phyloP scores from a whole-genome alignment of 2,797 vertebrate genomes.

The Cuculus canorus region DNA sequence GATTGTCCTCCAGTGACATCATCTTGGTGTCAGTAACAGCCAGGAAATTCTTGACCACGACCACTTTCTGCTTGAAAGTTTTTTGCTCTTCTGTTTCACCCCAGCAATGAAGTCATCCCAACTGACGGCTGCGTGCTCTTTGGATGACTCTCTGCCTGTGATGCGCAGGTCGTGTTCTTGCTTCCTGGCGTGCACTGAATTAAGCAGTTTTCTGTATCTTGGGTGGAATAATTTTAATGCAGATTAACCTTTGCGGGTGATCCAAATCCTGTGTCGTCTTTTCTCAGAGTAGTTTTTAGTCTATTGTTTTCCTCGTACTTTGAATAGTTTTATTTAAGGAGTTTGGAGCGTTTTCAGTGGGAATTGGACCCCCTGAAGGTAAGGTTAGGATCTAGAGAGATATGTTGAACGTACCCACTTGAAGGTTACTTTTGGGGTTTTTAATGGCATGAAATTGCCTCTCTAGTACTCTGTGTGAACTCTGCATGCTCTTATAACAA shows the following conservation, averaged over 20 bases:
- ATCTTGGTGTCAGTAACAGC: background rate
- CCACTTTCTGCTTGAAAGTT: constrained; percentile 17
- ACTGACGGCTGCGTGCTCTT: background rate
- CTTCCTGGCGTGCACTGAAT: background rate
- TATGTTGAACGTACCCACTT: accelerated
- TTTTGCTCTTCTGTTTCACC: constrained; percentile 47
- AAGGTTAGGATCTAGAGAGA: background rate
- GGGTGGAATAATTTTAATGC: background rate
- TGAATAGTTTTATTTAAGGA: background rate
- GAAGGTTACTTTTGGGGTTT: background rate
- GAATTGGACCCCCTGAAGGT: background rate
- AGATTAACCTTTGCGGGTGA: background rate
- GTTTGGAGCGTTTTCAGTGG: background rate
- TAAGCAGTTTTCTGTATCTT: background rate
- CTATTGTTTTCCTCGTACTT: background rate
- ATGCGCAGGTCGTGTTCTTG: background rate
- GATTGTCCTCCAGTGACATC: constrained; percentile 43
- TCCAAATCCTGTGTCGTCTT: background rate
- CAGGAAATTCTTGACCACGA: constrained; percentile 54
- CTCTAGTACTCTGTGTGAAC: background rate
- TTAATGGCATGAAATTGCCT: background rate
- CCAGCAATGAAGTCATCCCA: constrained; percentile 38
- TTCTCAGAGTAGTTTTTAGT: background rate
- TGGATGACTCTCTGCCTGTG: background rate
- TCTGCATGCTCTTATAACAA: accelerated